These are phyloP conservation scores for Teleopsis dalmanni DNA, from an alignment of 1,140 invertebrate genomes.

Conservation along the genomic window DNA sequence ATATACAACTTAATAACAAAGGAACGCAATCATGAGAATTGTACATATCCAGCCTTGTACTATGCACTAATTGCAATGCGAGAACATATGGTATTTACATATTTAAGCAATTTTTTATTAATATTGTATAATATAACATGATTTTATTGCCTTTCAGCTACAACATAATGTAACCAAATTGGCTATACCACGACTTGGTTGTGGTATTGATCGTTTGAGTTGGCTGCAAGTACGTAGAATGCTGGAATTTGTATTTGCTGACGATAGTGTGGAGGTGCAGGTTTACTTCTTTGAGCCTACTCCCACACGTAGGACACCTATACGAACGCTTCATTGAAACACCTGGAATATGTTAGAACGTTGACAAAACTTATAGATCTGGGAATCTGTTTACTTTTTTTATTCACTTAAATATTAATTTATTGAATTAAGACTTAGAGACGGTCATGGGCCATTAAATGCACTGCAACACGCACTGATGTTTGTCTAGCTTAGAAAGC, in stretches of 20 bases:
- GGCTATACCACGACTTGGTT: constrained; percentile 56
- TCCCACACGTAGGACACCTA: too few species aligned
- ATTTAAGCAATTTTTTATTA: neutral
- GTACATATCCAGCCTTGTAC: constrained; percentile 45
- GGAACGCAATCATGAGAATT: constrained; percentile 42
- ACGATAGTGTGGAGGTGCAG: constrained; percentile 46
- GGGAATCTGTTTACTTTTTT: too few species aligned
- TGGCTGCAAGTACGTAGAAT: constrained; percentile 51
- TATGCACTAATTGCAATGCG: constrained; percentile 43
- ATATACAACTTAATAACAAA: constrained; percentile 55
- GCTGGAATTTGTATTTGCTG: constrained; percentile 48
- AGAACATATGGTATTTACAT: constrained; percentile 36
- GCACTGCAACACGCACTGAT: too few species aligned
- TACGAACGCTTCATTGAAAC: too few species aligned
- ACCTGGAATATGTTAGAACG: too few species aligned
- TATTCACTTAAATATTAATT: too few species aligned
- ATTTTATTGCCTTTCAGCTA: constrained; percentile 26
- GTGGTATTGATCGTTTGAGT: constrained; percentile 55
- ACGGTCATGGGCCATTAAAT: too few species aligned
- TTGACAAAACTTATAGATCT: too few species aligned
- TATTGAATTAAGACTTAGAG: too few species aligned
- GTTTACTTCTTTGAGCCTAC: constrained; percentile 47
- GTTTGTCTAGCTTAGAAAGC: too few species aligned
- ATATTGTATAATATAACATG: constrained; percentile 8
- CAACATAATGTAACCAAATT: constrained; percentile 47